These are phyloP conservation scores for Leucania comma DNA, from an alignment of 2,888 invertebrate species.

Conservation along the genomic window DNA sequence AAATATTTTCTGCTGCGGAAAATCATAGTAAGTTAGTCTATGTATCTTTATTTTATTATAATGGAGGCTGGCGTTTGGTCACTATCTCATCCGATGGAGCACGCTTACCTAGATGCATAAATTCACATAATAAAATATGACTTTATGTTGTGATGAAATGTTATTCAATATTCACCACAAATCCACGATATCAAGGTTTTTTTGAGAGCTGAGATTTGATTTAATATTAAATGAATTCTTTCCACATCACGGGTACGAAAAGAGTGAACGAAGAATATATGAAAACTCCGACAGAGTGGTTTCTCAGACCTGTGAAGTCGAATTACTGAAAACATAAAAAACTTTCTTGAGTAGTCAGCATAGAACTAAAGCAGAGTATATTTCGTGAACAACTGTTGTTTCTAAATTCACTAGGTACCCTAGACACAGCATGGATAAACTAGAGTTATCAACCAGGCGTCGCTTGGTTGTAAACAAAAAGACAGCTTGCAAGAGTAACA, in stretches of 20 bases:
- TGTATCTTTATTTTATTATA: too few relatives aligned
- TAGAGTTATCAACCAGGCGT: conserved; percentile 14
- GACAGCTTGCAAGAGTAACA: conserved; percentile 35
- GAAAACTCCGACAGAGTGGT: conserved; percentile 40
- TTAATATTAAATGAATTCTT: conserved; percentile 15
- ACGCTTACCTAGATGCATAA: too few relatives aligned
- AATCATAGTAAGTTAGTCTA: too few relatives aligned
- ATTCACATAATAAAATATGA: too few relatives aligned
- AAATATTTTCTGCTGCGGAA: too few relatives aligned
- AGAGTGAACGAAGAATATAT: conserved; percentile 39
- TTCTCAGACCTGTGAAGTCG: conserved; percentile 44
- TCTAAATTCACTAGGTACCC: conserved; percentile 2
- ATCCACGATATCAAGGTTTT: too few relatives aligned
- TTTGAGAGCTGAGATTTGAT: too few relatives aligned
- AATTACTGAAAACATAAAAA: conserved; percentile 37
- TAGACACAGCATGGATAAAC: conserved; percentile 20
- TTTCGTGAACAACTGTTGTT: conserved; percentile 28
- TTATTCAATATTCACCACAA: too few relatives aligned
- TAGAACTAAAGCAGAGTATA: conserved; percentile 17
- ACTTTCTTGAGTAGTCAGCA: conserved; percentile 40
- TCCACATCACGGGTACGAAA: conserved; percentile 29
- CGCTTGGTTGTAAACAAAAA: conserved; percentile 16
- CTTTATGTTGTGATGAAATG: too few relatives aligned
- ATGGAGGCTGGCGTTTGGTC: too few relatives aligned
- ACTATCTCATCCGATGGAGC: too few relatives aligned